Evolutionary conservation across 1,140 invertebrate species (phyloP), one percentile per base, ranked within the genome.

Genomic region (Littorina saxatilis): DNA sequence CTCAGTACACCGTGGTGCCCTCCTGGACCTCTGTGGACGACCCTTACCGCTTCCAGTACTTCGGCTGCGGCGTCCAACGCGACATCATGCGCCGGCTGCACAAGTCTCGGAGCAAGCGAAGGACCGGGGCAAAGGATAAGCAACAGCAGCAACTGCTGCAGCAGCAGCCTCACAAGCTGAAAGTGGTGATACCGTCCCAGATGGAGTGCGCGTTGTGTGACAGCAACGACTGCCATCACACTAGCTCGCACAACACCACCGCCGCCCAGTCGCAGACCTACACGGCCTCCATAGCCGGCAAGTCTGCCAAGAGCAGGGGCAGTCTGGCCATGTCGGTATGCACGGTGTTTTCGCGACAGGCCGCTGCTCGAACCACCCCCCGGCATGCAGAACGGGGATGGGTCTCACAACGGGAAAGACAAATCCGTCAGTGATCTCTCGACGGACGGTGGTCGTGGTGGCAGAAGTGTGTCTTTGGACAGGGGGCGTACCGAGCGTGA

Each of bases 11-110:
- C 3, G 70, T 73, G 1, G 70, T 73, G 27, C 70, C 70, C 23
- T 73, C 70, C 40, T 73, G 70, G 70, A 39, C 70, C 40, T 27
- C 70, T 17, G 39, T 73, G 40, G 70, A 73, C n/a, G 70, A 73
- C 70, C 70, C 70, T 73, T 73, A 37, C 70, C 70, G 70, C 70
- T 73, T 50, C 43, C 70, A 73, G 43, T 73, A 73, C 70, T 52
- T 47, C n/a, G 70, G 70, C 23, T 73, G 27, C 70, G 27, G 27
- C 70, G 70, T 73, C 0, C 70, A 73, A 23, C 39, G 70, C 9
- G 70, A 73, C 43, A 4, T 50, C 70, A 50, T 73, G 70, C 70
- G 70, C 40, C n/a, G 40, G 29, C 43, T 73, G 40, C 70, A 73
- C 70, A 73, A 50, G 37, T 72, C 68, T 11, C 70, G 70, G 0